Evolutionary conservation across 2,113 vertebrate species (phyloP).

Genomic region (Lonchura striata): DNA sequence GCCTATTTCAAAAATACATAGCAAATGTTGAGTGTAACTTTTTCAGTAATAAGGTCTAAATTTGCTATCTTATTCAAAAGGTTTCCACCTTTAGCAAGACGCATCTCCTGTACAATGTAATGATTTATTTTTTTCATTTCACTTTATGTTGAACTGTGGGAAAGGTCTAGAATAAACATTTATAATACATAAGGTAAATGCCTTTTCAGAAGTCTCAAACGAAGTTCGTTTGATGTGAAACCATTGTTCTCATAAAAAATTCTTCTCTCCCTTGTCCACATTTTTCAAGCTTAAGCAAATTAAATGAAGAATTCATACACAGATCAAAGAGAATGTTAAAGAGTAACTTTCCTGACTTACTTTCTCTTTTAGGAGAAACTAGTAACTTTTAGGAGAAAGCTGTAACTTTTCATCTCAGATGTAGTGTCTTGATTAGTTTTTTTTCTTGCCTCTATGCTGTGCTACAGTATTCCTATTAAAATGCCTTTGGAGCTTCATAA

Average conservation of each 20-base stretch:
- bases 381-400: neutral
- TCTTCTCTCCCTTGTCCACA: slow-evolving; percentile 18
- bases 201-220: neutral
- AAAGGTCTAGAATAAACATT: neutral
- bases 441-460: neutral
- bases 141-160: neutral
- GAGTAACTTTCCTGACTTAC: neutral
- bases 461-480: neutral
- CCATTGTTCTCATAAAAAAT: neutral
- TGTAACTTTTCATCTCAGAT: slow-evolving; percentile 26
- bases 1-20: neutral
- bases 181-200: neutral
- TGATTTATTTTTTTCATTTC: neutral
- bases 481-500: neutral
- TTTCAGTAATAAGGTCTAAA: neutral
- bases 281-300: slow-evolving; percentile 51
- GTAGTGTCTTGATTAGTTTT: neutral
- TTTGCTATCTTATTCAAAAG: neutral
- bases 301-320: neutral
- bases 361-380: neutral
- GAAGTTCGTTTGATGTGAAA: neutral
- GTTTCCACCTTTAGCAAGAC: neutral
- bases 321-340: slow-evolving; percentile 40
- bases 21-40: neutral
- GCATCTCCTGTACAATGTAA: neutral